These are phyloP conservation scores for Centroberyx gerrardi DNA, from an alignment of 2,797 vertebrate species.

Conservation along the genomic window DNA sequence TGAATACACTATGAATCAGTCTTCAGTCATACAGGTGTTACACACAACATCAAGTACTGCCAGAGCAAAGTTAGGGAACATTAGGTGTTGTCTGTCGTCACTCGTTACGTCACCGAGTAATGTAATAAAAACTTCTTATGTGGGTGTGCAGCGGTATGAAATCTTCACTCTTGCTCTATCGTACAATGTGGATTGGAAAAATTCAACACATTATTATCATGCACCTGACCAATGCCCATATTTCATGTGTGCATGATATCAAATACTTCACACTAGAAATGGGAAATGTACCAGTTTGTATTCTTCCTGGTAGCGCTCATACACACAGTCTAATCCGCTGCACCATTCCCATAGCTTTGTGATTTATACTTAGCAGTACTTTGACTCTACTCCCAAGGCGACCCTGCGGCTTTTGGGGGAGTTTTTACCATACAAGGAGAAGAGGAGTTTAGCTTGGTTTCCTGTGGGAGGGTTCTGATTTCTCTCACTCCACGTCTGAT, in stretches of 20 bases:
- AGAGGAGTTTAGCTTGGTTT: constrained; percentile 81
- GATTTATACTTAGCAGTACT: constrained; percentile 83
- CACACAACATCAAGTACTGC: constrained; percentile 32
- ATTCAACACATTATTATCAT: no score
- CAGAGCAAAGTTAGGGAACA: not conserved
- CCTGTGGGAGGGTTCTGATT: constrained; percentile 87
- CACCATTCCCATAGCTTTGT: constrained; percentile 67
- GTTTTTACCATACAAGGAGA: constrained; percentile 89
- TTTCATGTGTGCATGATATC: constrained; percentile 29
- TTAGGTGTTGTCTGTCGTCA: not conserved
- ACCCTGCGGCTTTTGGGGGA: constrained; percentile 83
- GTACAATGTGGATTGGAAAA: not conserved
- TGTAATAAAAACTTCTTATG: not conserved
- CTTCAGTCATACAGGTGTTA: constrained; percentile 50
- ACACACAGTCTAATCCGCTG: constrained; percentile 56
- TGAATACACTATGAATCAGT: constrained; percentile 43
- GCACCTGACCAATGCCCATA: not conserved
- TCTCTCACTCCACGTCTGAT: constrained; percentile 71
- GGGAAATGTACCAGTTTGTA: constrained; percentile 17
- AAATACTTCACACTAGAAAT: constrained; percentile 32
- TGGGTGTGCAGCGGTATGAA: not conserved
- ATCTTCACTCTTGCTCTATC: not conserved
- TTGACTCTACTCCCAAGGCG: constrained; percentile 81
- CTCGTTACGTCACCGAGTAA: no score
- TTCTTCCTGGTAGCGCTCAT: constrained; percentile 39